These are phyloP conservation scores for Sesia bembeciformis DNA, from an alignment of 2,888 invertebrate genomes.

Conservation along the genomic window DNA sequence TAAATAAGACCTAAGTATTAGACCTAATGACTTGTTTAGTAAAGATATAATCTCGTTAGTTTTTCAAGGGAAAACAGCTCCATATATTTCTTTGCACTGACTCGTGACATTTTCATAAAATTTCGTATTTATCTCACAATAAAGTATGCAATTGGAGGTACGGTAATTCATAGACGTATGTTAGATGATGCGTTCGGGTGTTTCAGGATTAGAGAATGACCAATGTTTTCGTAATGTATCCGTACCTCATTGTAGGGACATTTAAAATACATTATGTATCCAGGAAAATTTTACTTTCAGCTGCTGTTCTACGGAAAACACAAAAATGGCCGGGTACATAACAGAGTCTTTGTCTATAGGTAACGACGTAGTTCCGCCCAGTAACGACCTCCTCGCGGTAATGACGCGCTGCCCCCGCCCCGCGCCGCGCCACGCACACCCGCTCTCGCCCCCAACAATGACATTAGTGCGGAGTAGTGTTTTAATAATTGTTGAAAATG, in stretches of 20 bases:
- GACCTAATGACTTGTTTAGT: too few species aligned
- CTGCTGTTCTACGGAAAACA: constrained; percentile 19
- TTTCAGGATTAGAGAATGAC: too few species aligned
- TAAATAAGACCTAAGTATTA: too few species aligned
- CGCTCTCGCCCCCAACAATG: constrained; percentile 30
- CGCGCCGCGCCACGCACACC: constrained; percentile 6
- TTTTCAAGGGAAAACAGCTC: too few species aligned
- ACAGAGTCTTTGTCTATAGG: constrained; percentile 53
- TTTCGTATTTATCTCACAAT: too few species aligned
- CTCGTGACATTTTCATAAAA: too few species aligned
- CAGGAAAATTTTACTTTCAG: neutral
- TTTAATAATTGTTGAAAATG: constrained; percentile 3
- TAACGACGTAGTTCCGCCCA: constrained; percentile 59
- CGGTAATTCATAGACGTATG: too few species aligned
- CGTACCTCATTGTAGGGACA: neutral
- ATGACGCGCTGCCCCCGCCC: constrained; percentile 29
- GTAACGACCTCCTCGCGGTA: constrained; percentile 57
- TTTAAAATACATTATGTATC: neutral
- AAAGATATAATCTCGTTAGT: too few species aligned
- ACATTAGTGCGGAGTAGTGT: constrained; percentile 27
- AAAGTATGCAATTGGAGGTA: too few species aligned
- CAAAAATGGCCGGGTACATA: constrained; percentile 54
- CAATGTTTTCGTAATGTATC: too few species aligned
- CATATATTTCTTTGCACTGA: too few species aligned
- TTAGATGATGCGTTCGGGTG: too few species aligned